Percentiles rank a stretch among this genome's conserved stretches.
Conservation (phyloP, 2,797 vertebrate species). For the Aeoliscus strigatus region DNA sequence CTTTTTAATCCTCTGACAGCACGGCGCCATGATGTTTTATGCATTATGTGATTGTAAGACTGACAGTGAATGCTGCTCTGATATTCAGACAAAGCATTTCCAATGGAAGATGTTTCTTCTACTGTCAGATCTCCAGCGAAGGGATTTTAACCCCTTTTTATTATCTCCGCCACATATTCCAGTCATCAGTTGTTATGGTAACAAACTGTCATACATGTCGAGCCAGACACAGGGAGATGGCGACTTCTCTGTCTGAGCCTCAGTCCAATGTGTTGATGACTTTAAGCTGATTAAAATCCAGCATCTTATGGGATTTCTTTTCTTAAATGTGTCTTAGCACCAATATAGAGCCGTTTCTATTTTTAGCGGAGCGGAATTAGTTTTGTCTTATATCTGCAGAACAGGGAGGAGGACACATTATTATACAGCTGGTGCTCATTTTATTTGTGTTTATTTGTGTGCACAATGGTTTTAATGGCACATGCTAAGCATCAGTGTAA, state of each 20-base stretch:
- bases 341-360: constrained; percentile 6
- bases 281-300: constrained; percentile 35
- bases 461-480: too few relatives aligned
- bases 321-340: constrained; percentile 7
- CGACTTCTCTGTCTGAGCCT: not conserved
- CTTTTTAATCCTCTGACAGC: constrained; percentile 24
- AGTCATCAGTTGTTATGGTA: not conserved
- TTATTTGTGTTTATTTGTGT: too few relatives aligned
- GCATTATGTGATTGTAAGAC: constrained; percentile 35
- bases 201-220: not conserved
- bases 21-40: constrained; percentile 27
- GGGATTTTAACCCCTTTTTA: not conserved
- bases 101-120: not conserved
- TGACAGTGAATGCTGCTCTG: constrained; percentile 21
- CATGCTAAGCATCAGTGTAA: too few relatives aligned
- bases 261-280: constrained; percentile 11
- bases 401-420: not conserved
- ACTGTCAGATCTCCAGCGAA: too few relatives aligned
- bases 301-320: constrained; percentile 6
- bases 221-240: not conserved
- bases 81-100: constrained; percentile 24
- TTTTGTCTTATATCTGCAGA: not conserved
- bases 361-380: constrained; percentile 11
- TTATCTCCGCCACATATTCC: not conserved
- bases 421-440: not conserved